Percentiles rank a stretch among this genome's conserved stretches.
Evolutionary conservation across 2,888 invertebrate genomes (phyloP).

Genomic region (Lithophane socia): DNA sequence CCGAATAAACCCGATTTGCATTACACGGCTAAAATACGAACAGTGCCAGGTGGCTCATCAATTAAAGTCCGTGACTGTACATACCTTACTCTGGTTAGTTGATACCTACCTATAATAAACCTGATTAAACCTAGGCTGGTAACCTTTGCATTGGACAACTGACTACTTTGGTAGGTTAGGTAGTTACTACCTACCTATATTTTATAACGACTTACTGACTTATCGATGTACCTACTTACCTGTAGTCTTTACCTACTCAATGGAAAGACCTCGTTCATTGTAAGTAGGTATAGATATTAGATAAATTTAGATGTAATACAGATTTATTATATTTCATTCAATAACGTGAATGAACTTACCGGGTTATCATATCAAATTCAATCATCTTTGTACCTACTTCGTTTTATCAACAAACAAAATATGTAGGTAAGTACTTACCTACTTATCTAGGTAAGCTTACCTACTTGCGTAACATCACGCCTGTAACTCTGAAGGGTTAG

Average conservation of each 20-base stretch:
- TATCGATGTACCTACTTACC: background rate
- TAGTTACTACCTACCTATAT: background rate
- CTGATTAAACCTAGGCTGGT: background rate
- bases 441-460: background rate
- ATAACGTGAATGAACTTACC: conserved; percentile 31
- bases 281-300: background rate
- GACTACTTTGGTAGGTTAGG: background rate
- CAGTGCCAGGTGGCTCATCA: too few relatives aligned
- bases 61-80: too few relatives aligned
- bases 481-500: too few relatives aligned
- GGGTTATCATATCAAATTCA: conserved; percentile 46
- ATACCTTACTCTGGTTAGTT: background rate
- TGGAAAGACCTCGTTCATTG: conserved; percentile 20
- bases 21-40: too few relatives aligned
- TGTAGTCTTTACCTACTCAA: background rate
- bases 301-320: conserved; percentile 15
- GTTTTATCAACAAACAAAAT: conserved; percentile 33
- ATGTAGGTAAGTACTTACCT: background rate
- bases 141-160: conserved; percentile 16
- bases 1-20: too few relatives aligned
- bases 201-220: background rate
- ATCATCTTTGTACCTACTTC: background rate
- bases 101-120: background rate
- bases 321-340: conserved; percentile 49
- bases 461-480: background rate